phyloP scores from a whole-genome alignment of 2,113 vertebrate genomes.

The Aplodontia rufa region DNA sequence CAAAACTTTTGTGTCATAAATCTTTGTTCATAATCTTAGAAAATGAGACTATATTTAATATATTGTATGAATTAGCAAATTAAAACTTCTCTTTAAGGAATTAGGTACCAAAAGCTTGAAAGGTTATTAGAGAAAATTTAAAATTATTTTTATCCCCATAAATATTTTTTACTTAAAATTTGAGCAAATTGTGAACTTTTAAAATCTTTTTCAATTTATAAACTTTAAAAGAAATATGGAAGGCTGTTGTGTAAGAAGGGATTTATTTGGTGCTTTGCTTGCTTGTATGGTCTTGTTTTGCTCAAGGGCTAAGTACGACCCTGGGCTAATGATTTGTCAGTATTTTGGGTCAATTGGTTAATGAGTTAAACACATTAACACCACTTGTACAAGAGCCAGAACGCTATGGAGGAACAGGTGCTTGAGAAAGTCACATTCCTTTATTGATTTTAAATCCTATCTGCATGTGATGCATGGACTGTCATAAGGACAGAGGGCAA shows the following conservation, averaged over 20 bases:
- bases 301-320: not conserved
- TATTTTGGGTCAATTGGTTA: conserved; percentile 27
- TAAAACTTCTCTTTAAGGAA: not conserved
- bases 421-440: not conserved
- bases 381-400: conserved; percentile 5
- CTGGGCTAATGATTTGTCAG: conserved; percentile 19
- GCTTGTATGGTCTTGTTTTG: not conserved
- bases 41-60: not conserved
- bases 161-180: conserved; percentile 14
- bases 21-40: not conserved
- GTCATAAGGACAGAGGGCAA: not conserved
- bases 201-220: not conserved
- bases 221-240: conserved; percentile 6
- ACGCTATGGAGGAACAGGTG: not conserved
- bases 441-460: not conserved
- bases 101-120: conserved; percentile 24
- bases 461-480: not conserved
- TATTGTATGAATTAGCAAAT: not conserved
- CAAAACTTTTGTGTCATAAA: not conserved
- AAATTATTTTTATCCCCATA: not conserved
- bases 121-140: conserved; percentile 41
- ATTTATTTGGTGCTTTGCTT: conserved; percentile 35
- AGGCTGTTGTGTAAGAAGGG: not conserved
- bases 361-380: conserved; percentile 53
- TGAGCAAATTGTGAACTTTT: not conserved